phyloP scores from a whole-genome alignment of 2,888 invertebrate species.

The Meta bourneti region DNA sequence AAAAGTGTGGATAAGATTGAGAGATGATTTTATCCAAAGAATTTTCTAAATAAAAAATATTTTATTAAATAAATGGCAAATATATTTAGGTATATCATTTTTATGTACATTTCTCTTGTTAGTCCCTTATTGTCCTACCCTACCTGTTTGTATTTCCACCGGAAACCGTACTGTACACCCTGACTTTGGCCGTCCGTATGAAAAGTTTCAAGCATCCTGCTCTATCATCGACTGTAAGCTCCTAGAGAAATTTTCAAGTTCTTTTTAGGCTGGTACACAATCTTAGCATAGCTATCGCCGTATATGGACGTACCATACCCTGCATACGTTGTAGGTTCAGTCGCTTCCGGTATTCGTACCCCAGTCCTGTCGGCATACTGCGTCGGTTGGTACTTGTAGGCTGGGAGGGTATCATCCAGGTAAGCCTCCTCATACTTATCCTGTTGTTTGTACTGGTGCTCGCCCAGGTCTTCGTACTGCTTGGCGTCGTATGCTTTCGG shows the following conservation, averaged over 20 bases:
- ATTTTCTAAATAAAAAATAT: too few relatives aligned
- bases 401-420: slow-evolving; percentile 58
- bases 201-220: background rate
- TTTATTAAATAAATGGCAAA: too few relatives aligned
- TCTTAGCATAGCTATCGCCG: slow-evolving; percentile 68
- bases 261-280: slow-evolving; percentile 55
- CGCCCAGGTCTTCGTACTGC: slow-evolving; percentile 56
- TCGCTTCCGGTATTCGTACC: background rate
- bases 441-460: slow-evolving; percentile 18
- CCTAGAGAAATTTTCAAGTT: slow-evolving; percentile 52
- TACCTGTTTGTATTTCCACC: too few relatives aligned
- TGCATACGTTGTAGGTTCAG: slow-evolving; percentile 45
- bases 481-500: slow-evolving; percentile 64
- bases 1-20: too few relatives aligned
- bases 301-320: slow-evolving; percentile 67
- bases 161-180: too few relatives aligned
- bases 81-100: too few relatives aligned
- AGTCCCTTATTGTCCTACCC: too few relatives aligned
- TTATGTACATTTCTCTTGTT: too few relatives aligned
- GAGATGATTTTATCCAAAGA: too few relatives aligned
- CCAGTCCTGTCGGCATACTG: slow-evolving; percentile 37
- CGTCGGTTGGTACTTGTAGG: slow-evolving; percentile 53
- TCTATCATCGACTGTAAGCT: background rate
- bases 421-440: slow-evolving; percentile 36
- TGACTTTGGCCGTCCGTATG: too few relatives aligned